Evolutionary conservation across 2,888 invertebrate genomes (phyloP), one percentile per base, ranked within the genome.

Genomic region (Xylophagus ater): DNA sequence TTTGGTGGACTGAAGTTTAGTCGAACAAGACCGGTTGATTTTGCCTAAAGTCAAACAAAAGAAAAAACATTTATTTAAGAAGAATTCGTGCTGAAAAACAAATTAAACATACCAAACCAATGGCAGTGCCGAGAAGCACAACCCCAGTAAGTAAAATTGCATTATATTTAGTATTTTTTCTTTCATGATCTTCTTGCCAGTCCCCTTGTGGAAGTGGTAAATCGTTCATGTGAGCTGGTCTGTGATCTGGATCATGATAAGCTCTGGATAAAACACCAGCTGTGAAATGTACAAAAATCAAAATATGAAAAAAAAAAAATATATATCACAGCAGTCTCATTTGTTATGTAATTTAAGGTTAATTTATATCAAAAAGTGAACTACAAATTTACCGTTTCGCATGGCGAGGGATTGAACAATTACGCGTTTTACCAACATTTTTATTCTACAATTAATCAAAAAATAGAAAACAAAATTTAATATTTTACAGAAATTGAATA

Each of bases 201-300:
- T 79, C 78, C 39, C 87, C 87, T 41, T 69, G 65, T 2, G 88
- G 87, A 34, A 78, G 69, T 0, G 85, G 84, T 57, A 86, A 60
- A 57, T 87, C 86, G 52, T 85, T 78, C 76, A 84, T 77, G 9
- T 73, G 74, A 21, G 54, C 45, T 18, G 50, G 52, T 32, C 51
- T 35, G 32, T 56, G 57, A 42, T 54, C 49, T 28, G 54, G 54
- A 39, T 49, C 51, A 36, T 49, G 47, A 13, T 61, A 55, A 33
- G 60, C 57, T 39, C 62, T 57, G 23, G 62, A 59, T 37, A 62
- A n/a, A 26, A 47, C 55, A 39, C 54, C 61, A 52, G 52, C 62
- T 58, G 25, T 2, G 34, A 32, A 32, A 18, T 18, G 10, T 25
- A 6, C 26, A 20, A n/a, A n/a, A n/a, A n/a, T n/a, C n/a, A n/a